Evolutionary conservation across 1,140 invertebrate species (phyloP).

Genomic region (Ceratina calcarata): DNA sequence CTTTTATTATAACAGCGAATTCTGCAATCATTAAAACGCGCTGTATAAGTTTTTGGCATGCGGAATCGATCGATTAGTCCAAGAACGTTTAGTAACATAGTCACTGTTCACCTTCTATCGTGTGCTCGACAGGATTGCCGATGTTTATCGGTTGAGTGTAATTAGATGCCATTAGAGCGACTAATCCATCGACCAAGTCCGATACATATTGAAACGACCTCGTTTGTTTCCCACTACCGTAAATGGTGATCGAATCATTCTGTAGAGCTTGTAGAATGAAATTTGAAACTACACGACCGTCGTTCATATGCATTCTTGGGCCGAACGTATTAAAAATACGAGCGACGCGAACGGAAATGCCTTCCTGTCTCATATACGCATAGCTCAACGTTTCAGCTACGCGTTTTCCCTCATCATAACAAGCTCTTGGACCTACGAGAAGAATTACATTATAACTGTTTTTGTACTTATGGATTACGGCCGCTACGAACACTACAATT

Average conservation of each 20-base stretch:
- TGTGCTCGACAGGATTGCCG: slow-evolving; percentile 98
- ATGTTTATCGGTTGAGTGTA: slow-evolving; percentile 96
- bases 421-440: slow-evolving; percentile 91
- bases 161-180: slow-evolving; percentile 96
- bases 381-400: slow-evolving; percentile 98
- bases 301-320: slow-evolving; percentile 99
- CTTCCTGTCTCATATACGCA: slow-evolving; percentile 98
- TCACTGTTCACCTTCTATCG: slow-evolving; percentile 88
- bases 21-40: slow-evolving; percentile 82
- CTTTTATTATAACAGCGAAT: slow-evolving; percentile 96
- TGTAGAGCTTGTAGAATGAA: slow-evolving; percentile 98
- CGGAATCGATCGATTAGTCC: neutral
- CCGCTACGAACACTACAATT: too few relatives aligned
- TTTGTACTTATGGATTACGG: too few relatives aligned
- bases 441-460: neutral
- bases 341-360: slow-evolving; percentile 96
- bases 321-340: slow-evolving; percentile 99
- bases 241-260: slow-evolving; percentile 97
- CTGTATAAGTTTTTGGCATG: neutral
- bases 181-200: slow-evolving; percentile 97
- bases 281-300: slow-evolving; percentile 99
- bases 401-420: slow-evolving; percentile 99
- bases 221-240: slow-evolving; percentile 97
- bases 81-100: neutral
- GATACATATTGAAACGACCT: slow-evolving; percentile 99